phyloP scores from a whole-genome alignment of 2,888 invertebrate genomes.

The Listrodromus nycthemerus region DNA sequence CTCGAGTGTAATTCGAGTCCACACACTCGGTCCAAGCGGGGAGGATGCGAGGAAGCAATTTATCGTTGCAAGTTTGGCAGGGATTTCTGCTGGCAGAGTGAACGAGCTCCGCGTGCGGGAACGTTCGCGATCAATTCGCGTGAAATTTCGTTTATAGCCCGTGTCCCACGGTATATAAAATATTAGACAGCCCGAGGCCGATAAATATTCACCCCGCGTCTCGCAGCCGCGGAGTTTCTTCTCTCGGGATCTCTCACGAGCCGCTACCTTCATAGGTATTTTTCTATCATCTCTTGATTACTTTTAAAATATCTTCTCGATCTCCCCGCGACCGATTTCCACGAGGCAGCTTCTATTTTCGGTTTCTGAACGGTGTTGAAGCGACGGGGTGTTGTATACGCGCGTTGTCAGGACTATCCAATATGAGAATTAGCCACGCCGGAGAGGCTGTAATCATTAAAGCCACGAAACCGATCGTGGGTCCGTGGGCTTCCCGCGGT shows the following conservation, averaged over 20 bases:
- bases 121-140: slow-evolving; percentile 42
- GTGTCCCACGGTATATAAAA: slow-evolving; percentile 61
- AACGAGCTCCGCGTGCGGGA: slow-evolving; percentile 9
- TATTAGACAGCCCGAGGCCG: slow-evolving; percentile 64
- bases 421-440: slow-evolving; percentile 70
- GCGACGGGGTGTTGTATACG: slow-evolving; percentile 51
- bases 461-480: slow-evolving; percentile 61
- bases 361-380: background rate
- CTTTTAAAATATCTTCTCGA: slow-evolving; percentile 46
- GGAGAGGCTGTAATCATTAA: slow-evolving; percentile 67
- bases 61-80: slow-evolving; percentile 32
- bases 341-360: slow-evolving; percentile 43
- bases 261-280: slow-evolving; percentile 32
- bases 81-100: slow-evolving; percentile 24
- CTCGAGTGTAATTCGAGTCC: slow-evolving; percentile 8
- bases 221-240: slow-evolving; percentile 68
- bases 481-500: slow-evolving; percentile 70
- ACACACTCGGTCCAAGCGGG: slow-evolving; percentile 8
- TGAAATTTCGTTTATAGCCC: slow-evolving; percentile 41
- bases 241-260: slow-evolving; percentile 22
- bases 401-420: slow-evolving; percentile 64
- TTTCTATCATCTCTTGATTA: slow-evolving; percentile 50
- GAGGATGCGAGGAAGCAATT: slow-evolving; percentile 5
- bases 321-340: slow-evolving; percentile 51
- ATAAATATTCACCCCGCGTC: slow-evolving; percentile 81